These are phyloP conservation scores for Nixonia krombeini DNA, from an alignment of 1,140 invertebrate genomes.

Conservation along the genomic window DNA sequence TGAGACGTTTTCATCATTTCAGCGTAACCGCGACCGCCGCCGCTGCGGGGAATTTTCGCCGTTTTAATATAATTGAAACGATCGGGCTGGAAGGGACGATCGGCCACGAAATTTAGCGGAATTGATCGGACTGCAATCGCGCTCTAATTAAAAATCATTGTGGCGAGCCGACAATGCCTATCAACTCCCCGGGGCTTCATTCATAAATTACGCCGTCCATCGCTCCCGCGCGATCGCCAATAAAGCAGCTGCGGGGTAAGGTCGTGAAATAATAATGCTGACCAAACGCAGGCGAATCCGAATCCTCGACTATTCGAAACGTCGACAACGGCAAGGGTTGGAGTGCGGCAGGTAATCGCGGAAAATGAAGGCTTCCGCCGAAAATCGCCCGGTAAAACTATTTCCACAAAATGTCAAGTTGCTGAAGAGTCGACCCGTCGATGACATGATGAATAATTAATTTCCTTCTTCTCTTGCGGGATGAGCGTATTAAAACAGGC, in stretches of 20 bases:
- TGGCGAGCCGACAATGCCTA: constrained; percentile 19
- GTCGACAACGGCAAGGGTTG: no score
- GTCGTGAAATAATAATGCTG: neutral
- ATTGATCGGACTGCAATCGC: constrained; percentile 6
- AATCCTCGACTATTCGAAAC: no score
- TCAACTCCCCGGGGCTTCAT: constrained; percentile 40
- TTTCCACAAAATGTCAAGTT: no score
- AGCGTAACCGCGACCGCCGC: no score
- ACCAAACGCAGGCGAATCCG: neutral
- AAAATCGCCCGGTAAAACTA: no score
- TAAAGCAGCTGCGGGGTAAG: constrained; percentile 11
- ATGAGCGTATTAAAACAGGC: neutral
- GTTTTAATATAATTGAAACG: neutral
- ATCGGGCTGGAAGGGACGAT: neutral
- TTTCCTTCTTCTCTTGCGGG: neutral
- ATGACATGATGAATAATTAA: neutral
- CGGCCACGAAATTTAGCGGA: neutral
- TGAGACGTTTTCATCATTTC: no score
- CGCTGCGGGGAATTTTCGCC: no score
- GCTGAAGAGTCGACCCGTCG: no score
- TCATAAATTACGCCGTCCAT: constrained; percentile 23
- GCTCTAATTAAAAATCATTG: constrained; percentile 3
- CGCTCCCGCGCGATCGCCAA: constrained; percentile 3
- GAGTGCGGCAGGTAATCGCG: no score
- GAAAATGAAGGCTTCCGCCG: no score